A percentile compares a stretch with the other conserved stretches of the same genome.
Evolutionary conservation across 2,888 invertebrate species (phyloP).

Genomic region (Pteria penguin): DNA sequence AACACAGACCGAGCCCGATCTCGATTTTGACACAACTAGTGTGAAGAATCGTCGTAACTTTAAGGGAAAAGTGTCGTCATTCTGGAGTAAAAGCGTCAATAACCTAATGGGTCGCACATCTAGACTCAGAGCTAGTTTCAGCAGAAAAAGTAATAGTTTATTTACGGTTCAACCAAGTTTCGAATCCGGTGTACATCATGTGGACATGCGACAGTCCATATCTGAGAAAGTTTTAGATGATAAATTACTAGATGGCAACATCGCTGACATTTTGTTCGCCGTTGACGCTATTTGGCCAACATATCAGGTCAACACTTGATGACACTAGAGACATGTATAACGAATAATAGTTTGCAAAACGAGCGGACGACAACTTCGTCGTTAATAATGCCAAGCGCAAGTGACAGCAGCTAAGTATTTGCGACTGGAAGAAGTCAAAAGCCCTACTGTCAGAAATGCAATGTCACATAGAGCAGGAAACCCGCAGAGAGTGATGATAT

Average conservation of each 20-base stretch:
- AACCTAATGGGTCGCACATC: slow-evolving; percentile 43
- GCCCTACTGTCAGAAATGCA: no score
- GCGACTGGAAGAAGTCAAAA: no score
- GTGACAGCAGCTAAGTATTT: no score
- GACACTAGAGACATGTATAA: no score
- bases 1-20: neutral
- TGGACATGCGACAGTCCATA: slow-evolving; percentile 1
- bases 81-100: slow-evolving; percentile 52
- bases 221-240: slow-evolving; percentile 60
- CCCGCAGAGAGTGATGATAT: no score
- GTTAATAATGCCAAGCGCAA: no score
- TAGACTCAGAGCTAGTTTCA: slow-evolving; percentile 19
- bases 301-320: neutral
- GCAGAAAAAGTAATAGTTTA: slow-evolving; percentile 62
- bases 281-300: slow-evolving; percentile 69
- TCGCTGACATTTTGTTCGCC: slow-evolving; percentile 67
- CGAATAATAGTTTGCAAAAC: neutral
- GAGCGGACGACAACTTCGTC: no score
- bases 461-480: no score
- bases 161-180: slow-evolving; percentile 53
- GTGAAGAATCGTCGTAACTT: slow-evolving; percentile 18
- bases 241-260: slow-evolving; percentile 65
- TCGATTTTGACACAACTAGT: neutral
- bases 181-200: slow-evolving; percentile 37
- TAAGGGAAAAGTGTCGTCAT: slow-evolving; percentile 10